Evolutionary conservation across 2,797 vertebrate species (phyloP), one percentile per base, ranked within the genome.

Genomic region (Chrosomus eos): DNA sequence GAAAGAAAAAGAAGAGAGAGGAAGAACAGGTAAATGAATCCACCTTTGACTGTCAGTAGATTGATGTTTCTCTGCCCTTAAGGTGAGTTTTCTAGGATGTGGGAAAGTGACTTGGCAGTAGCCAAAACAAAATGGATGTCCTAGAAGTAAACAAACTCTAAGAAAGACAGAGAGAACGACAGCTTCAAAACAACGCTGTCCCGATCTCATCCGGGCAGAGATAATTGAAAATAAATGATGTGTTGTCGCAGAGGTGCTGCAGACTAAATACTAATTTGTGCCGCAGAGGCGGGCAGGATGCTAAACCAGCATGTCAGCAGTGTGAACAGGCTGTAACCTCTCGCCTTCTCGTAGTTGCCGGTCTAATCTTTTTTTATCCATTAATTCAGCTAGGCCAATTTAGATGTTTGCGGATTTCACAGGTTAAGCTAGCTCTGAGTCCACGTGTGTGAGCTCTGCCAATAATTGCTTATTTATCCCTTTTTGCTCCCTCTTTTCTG

Each of bases 161-260:
- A 90, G 75, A 48, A 84, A 36, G 51, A 66, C 13, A 31, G 10
- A 28, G 10, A 74, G 67, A 73, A 66, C 38, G 28, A 64, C 36
- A 62, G 28, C 76, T 79, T 71, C 64, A 80, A 73, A 85, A 74
- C 84, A 81, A 82, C 85, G 81, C 85, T 85, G 86, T 87, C 87
- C 87, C 89, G 85, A 87, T 91, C 90, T 92, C 83, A 85, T 85
- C 55, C 67, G 43, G 76, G 75, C 88, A 72, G 87, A 88, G 90
- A 92, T 94, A 93, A 94, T 93, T 94, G 93, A 92, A 94, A 94
- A 95, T 94, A 94, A 94, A 94, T 92, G 91, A 91, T 86, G 88
- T 89, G 91, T 92, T 94, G 94, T 93, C 89, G 93, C 94, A 94
- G 93, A 90, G 91, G 87, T 88, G 91, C 91, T 92, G 91, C 91